These are phyloP conservation scores for Chaitophorus viminalis DNA, from an alignment of 2,888 invertebrate genomes.

Conservation along the genomic window DNA sequence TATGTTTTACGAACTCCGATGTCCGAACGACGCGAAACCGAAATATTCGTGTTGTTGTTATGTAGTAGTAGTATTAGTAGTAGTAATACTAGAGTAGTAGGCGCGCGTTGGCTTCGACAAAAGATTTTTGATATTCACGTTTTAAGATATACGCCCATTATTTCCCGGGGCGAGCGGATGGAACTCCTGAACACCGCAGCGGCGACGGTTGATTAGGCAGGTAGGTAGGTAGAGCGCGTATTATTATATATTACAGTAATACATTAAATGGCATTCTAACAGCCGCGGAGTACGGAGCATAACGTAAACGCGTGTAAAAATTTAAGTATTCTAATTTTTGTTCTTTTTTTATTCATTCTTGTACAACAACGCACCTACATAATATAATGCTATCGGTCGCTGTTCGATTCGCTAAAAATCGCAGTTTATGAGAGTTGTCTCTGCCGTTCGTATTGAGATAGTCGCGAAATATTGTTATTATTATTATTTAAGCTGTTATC, in stretches of 20 bases:
- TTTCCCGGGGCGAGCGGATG: conserved; percentile 17
- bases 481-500: too few species aligned
- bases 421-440: too few species aligned
- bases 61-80: background rate
- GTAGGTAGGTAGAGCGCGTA: background rate
- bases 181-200: conserved; percentile 29
- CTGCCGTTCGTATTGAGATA: too few species aligned
- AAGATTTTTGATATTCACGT: conserved; percentile 52
- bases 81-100: background rate
- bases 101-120: conserved; percentile 5
- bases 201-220: conserved; percentile 26
- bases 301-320: background rate
- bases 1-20: background rate
- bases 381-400: too few species aligned
- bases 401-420: too few species aligned
- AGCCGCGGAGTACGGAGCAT: background rate
- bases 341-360: background rate
- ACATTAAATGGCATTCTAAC: background rate
- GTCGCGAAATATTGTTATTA: too few species aligned
- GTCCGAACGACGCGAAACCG: background rate
- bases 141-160: conserved; percentile 36
- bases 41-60: background rate
- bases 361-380: too few species aligned
- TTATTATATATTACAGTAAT: background rate
- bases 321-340: background rate